Evolutionary conservation across 2,888 invertebrate genomes (phyloP).

Genomic region (Bembecia ichneumoniformis): DNA sequence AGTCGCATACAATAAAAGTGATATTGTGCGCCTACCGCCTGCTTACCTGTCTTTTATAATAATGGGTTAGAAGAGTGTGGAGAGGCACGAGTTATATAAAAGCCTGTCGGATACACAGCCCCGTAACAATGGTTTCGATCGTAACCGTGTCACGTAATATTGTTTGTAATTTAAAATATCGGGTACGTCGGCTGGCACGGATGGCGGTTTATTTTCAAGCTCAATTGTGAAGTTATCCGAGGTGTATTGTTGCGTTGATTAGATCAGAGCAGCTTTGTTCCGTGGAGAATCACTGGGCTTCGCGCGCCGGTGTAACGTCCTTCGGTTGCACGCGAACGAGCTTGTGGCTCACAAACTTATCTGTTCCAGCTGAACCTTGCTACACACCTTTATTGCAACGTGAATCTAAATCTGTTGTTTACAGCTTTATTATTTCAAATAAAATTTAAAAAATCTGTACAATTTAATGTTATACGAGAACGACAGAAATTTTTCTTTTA

Average conservation of each 20-base stretch:
- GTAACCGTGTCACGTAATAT: conserved; percentile 57
- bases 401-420: too few species aligned
- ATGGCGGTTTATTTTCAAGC: conserved; percentile 48
- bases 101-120: conserved; percentile 56
- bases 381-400: conserved; percentile 3
- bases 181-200: conserved; percentile 36
- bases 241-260: conserved; percentile 68
- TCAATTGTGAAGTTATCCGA: conserved; percentile 52
- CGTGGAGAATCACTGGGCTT: conserved; percentile 43
- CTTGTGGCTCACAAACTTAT: conserved; percentile 24
- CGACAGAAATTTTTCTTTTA: too few species aligned
- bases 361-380: conserved; percentile 20
- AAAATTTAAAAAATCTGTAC: too few species aligned
- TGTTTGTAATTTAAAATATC: conserved; percentile 68
- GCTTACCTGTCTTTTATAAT: too few species aligned
- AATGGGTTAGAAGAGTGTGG: conserved; percentile 4
- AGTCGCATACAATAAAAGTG: too few species aligned
- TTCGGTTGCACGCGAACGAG: conserved; percentile 42
- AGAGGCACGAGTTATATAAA: conserved; percentile 66
- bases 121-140: conserved; percentile 60
- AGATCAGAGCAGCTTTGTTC: conserved; percentile 64
- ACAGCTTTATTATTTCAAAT: too few species aligned
- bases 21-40: too few species aligned
- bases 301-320: conserved; percentile 34
- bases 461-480: too few species aligned